Percentiles rank a stretch among this genome's conserved stretches.
Conservation (phyloP, 2,888 invertebrate genomes). For the Phorcus lineatus region DNA sequence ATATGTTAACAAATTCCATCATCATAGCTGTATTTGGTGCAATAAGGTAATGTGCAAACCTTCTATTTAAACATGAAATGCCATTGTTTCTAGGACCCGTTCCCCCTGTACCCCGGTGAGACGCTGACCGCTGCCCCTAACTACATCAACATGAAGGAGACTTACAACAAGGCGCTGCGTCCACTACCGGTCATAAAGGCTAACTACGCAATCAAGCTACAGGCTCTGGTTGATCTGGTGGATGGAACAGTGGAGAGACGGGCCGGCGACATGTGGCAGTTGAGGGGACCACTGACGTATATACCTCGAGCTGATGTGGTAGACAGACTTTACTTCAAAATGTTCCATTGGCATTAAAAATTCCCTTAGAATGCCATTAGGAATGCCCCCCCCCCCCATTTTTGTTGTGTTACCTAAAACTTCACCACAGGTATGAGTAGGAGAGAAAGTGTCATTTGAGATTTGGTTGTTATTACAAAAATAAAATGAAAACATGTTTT, state of each 20-base stretch:
- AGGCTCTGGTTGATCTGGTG: constrained; percentile 57
- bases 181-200: constrained; percentile 61
- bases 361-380: too few relatives aligned
- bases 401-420: too few relatives aligned
- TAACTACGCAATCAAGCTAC: constrained; percentile 59
- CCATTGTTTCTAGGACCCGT: constrained; percentile 64
- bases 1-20: too few relatives aligned
- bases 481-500: too few relatives aligned
- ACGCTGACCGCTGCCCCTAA: constrained; percentile 54
- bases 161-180: constrained; percentile 54
- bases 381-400: too few relatives aligned
- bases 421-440: too few relatives aligned
- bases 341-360: too few relatives aligned
- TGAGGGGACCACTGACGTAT: constrained; percentile 67
- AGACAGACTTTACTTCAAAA: constrained; percentile 29
- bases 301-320: constrained; percentile 63
- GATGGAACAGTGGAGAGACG: constrained; percentile 45
- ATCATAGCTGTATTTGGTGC: too few relatives aligned
- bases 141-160: constrained; percentile 37
- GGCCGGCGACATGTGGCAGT: constrained; percentile 69
- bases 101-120: constrained; percentile 73
- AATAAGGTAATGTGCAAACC: too few relatives aligned
- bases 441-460: too few relatives aligned
- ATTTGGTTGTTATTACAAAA: too few relatives aligned
- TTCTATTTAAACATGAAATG: too few relatives aligned